phyloP scores from a whole-genome alignment of 2,888 invertebrate genomes.

The Drosophila paramelanica region DNA sequence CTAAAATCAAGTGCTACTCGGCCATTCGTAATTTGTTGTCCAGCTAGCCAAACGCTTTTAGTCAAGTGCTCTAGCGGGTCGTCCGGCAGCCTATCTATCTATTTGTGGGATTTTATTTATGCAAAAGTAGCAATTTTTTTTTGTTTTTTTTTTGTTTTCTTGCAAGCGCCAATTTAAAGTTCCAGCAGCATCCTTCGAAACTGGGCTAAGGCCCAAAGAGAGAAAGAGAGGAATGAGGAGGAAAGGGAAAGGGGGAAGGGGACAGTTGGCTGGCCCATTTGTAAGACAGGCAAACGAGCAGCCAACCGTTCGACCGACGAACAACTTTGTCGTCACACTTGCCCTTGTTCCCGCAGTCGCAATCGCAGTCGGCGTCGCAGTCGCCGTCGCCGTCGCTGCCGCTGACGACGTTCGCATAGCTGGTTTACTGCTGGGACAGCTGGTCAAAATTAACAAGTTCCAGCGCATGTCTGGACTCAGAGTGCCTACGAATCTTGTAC shows the following conservation, averaged over 20 bases:
- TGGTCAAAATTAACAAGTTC: slow-evolving; percentile 80
- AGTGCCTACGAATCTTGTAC: slow-evolving; percentile 31
- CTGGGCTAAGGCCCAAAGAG: neutral
- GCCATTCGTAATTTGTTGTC: slow-evolving; percentile 51
- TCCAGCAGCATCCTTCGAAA: slow-evolving; percentile 40
- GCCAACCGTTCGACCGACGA: slow-evolving; percentile 48
- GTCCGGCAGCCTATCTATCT: slow-evolving; percentile 54
- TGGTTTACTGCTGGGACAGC: slow-evolving; percentile 74
- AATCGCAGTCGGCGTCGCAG: slow-evolving; percentile 17
- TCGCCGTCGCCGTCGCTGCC: slow-evolving; percentile 9
- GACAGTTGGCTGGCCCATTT: slow-evolving; percentile 29
- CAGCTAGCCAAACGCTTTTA: slow-evolving; percentile 31
- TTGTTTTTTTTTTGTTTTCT: slow-evolving; percentile 38
- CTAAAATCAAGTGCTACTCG: slow-evolving; percentile 52
- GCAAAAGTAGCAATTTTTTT: slow-evolving; percentile 70
- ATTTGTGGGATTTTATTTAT: slow-evolving; percentile 70
- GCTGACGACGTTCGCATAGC: slow-evolving; percentile 17
- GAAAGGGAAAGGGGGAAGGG: neutral
- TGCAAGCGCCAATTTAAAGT: slow-evolving; percentile 61
- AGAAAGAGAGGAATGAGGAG: neutral
- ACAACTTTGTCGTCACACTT: slow-evolving; percentile 53
- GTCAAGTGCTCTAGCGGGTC: slow-evolving; percentile 37
- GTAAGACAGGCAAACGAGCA: slow-evolving; percentile 55
- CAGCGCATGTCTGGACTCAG: slow-evolving; percentile 63
- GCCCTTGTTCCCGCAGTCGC: slow-evolving; percentile 20